Percentiles rank a stretch among this genome's conserved stretches.
These are phyloP conservation scores for Porphyrio hochstetteri DNA, from an alignment of 2,113 vertebrate genomes.

Conservation along the genomic window DNA sequence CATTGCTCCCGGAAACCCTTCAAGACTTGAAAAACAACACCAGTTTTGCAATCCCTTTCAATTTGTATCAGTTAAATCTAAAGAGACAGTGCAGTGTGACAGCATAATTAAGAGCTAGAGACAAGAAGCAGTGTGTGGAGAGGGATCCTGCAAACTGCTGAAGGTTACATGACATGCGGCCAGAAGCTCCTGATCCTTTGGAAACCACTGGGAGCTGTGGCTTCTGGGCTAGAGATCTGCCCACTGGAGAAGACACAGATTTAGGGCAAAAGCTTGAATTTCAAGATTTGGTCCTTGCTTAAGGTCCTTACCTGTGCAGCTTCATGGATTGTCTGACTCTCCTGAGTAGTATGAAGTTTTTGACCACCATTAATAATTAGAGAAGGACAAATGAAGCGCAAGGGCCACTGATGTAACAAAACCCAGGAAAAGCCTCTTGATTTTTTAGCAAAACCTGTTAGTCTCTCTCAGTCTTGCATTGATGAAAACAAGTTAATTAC, in stretches of 20 bases:
- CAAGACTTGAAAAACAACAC: not conserved
- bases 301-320: not conserved
- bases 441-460: not conserved
- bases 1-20: not conserved
- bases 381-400: not conserved
- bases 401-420: not conserved
- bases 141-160: not conserved
- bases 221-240: not conserved
- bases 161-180: fast-evolving
- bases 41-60: not conserved
- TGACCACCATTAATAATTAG: not conserved
- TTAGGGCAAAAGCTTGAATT: not conserved
- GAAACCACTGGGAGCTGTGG: not conserved
- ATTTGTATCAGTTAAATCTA: not conserved
- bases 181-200: not conserved
- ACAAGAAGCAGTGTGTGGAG: fast-evolving
- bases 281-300: not conserved
- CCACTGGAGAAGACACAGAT: not conserved
- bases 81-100: not conserved
- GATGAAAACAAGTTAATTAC: not conserved
- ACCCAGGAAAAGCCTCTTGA: not conserved
- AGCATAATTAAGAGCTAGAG: conserved; percentile 1
- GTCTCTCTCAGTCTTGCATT: not conserved
- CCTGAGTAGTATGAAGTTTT: not conserved
- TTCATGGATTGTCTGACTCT: not conserved